phyloP scores from a whole-genome alignment of 2,113 vertebrate species.

The Mixornis gularis region DNA sequence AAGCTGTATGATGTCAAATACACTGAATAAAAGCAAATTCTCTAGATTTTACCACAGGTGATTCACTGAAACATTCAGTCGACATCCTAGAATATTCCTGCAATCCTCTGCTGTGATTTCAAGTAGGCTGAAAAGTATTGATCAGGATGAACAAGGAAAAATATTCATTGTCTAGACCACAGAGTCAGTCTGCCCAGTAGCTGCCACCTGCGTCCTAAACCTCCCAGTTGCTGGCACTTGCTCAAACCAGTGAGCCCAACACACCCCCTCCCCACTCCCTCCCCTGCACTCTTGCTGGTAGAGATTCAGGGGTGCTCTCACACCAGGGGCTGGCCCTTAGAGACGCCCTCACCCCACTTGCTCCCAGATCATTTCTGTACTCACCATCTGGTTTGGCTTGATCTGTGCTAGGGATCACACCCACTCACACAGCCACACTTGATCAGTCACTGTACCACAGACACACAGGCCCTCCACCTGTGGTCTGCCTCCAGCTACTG shows the following conservation, averaged over 20 bases:
- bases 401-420: background rate
- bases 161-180: background rate
- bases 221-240: background rate
- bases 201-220: background rate
- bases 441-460: background rate
- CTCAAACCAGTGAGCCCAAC: background rate
- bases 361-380: background rate
- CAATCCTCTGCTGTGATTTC: background rate
- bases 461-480: background rate
- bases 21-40: background rate
- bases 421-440: background rate
- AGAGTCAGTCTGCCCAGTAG: background rate
- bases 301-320: background rate
- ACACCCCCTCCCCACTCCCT: rapidly evolving
- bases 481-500: background rate
- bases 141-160: background rate
- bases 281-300: background rate
- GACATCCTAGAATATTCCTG: background rate
- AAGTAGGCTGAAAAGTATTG: background rate
- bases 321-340: background rate
- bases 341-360: background rate
- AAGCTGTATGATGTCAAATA: background rate
- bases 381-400: background rate
- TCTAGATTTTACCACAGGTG: background rate
- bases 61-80: background rate